A percentile compares a stretch with the other conserved stretches of the same genome.
phyloP scores from a whole-genome alignment of 2,113 vertebrate genomes.

The Pongo abelii region DNA sequence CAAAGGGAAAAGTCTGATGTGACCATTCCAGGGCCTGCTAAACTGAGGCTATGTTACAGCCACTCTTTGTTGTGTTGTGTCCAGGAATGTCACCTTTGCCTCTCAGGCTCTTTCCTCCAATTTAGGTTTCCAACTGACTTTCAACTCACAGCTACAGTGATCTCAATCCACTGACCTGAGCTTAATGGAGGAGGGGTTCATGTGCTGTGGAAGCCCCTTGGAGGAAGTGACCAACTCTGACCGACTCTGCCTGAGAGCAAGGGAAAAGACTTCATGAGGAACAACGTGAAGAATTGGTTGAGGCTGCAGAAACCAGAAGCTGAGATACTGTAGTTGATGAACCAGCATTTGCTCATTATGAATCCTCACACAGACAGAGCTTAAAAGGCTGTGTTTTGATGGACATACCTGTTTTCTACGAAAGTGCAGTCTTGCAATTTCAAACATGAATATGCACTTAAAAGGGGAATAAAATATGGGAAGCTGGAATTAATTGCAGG shows the following conservation, averaged over 20 bases:
- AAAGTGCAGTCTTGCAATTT: not conserved
- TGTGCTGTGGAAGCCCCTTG: not conserved
- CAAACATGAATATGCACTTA: not conserved
- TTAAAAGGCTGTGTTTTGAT: not conserved
- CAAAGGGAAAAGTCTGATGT: not conserved
- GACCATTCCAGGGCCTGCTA: not conserved
- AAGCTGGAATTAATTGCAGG: not conserved
- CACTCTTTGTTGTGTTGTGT: not conserved
- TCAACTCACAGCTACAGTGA: not conserved
- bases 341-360: not conserved
- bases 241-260: rapidly evolving
- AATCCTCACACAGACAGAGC: not conserved
- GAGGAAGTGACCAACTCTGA: not conserved
- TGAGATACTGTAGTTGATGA: not conserved
- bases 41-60: not conserved
- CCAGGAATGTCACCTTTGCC: not conserved
- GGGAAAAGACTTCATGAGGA: not conserved
- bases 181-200: rapidly evolving
- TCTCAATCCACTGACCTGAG: not conserved
- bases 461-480: not conserved
- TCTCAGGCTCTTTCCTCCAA: not conserved
- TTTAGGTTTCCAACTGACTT: constrained; percentile 21
- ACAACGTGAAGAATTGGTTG: not conserved
- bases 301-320: not conserved
- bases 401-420: not conserved